Percentiles rank a stretch among this genome's conserved stretches.
These are phyloP conservation scores for Fukomys damarensis DNA, from an alignment of 2,113 vertebrate species.

Conservation along the genomic window DNA sequence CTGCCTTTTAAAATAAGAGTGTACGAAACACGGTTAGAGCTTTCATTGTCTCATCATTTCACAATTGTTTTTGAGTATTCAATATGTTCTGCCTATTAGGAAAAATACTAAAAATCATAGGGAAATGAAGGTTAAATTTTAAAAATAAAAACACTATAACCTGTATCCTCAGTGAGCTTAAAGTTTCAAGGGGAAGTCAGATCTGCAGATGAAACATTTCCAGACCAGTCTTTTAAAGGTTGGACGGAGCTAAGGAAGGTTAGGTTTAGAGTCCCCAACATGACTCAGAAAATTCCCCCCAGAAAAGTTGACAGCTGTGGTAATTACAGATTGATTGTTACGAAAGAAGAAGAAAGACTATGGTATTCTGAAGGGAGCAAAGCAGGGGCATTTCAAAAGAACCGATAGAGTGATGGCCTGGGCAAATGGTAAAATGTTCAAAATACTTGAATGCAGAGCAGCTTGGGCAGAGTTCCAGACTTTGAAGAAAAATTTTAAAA, in stretches of 20 bases:
- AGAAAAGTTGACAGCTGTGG: not conserved
- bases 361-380: not conserved
- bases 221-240: not conserved
- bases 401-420: not conserved
- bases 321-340: not conserved
- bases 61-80: not conserved
- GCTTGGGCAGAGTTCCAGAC: not conserved
- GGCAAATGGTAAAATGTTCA: not conserved
- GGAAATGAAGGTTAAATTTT: not conserved
- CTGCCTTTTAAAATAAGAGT: constrained; percentile 1
- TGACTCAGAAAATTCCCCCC: not conserved
- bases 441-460: not conserved
- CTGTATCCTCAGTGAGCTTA: not conserved
- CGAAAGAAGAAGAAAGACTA: not conserved
- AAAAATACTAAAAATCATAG: not conserved
- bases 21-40: not conserved
- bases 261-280: not conserved
- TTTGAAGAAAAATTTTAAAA: not conserved
- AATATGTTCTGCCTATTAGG: constrained; percentile 8
- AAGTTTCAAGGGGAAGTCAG: not conserved
- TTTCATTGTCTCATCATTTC: constrained; percentile 12
- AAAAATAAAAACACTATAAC: not conserved
- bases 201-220: not conserved
- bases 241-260: not conserved
- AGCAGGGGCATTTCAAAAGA: not conserved